Percentiles rank a stretch among this genome's conserved stretches.
Conservation (phyloP, 2,113 vertebrate genomes). For the Galeopterus variegatus region DNA sequence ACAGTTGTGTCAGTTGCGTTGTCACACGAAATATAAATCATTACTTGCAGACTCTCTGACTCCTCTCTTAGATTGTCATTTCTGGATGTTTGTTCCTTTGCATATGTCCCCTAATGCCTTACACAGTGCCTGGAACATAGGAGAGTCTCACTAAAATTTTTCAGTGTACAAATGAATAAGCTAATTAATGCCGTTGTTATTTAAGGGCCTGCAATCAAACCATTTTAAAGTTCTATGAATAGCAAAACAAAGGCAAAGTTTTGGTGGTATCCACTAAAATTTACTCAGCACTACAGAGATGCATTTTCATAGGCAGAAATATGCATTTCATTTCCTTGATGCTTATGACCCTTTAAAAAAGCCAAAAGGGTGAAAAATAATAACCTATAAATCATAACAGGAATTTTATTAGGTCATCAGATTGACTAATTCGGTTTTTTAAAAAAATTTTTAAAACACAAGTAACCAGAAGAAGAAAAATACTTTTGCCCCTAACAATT, state of each 20-base stretch:
- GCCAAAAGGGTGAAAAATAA: neutral
- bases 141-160: slow-evolving; percentile 4
- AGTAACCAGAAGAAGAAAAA: slow-evolving; percentile 26
- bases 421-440: neutral
- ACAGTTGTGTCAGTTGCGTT: neutral
- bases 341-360: neutral
- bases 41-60: neutral
- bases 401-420: slow-evolving; percentile 23
- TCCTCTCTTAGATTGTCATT: neutral
- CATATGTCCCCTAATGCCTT: neutral
- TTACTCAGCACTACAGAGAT: neutral
- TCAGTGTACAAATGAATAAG: neutral
- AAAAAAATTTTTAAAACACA: neutral
- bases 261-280: neutral
- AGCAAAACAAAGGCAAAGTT: neutral
- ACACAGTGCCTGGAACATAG: neutral
- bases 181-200: neutral
- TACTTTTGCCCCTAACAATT: neutral
- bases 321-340: neutral
- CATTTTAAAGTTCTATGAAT: slow-evolving; percentile 20
- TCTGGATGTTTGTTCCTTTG: neutral
- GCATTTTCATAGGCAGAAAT: neutral
- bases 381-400: neutral
- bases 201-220: neutral
- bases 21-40: neutral